phyloP scores from a whole-genome alignment of 2,797 vertebrate species.

The Rachycentron canadum region DNA sequence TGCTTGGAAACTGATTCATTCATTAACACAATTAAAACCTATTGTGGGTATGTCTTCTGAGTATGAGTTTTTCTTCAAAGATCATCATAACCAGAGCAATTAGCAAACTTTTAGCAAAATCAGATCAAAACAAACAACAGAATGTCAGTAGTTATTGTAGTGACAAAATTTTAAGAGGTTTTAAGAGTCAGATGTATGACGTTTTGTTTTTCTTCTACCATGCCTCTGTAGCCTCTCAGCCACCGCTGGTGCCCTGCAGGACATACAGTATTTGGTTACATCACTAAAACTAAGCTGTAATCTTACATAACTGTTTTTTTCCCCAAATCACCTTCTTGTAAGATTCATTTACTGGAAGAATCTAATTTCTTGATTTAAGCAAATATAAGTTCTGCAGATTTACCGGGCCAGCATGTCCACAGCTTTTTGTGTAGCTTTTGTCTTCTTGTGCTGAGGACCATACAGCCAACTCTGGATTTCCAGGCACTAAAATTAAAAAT shows the following conservation, averaged over 20 bases:
- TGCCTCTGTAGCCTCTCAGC: slow-evolving; percentile 56
- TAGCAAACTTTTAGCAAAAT: slow-evolving; percentile 1
- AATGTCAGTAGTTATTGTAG: slow-evolving; percentile 14
- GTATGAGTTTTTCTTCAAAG: slow-evolving; percentile 60
- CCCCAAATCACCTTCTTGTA: neutral
- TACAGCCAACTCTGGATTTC: slow-evolving; percentile 82
- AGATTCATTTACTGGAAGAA: too few relatives aligned
- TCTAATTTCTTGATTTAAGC: too few relatives aligned
- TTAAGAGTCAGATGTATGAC: slow-evolving; percentile 61
- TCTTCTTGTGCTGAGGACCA: slow-evolving; percentile 82
- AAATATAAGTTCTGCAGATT: slow-evolving; percentile 46
- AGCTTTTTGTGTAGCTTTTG: slow-evolving; percentile 79
- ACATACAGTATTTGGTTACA: slow-evolving; percentile 6
- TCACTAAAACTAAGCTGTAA: slow-evolving; percentile 14
- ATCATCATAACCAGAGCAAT: neutral
- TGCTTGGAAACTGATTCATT: slow-evolving; percentile 54
- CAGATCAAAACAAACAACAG: neutral
- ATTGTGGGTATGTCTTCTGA: slow-evolving; percentile 42
- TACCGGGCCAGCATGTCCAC: slow-evolving; percentile 83
- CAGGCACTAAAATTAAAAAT: slow-evolving; percentile 77
- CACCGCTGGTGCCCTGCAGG: slow-evolving; percentile 76
- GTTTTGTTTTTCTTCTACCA: slow-evolving; percentile 62
- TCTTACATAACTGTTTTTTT: neutral
- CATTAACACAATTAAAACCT: slow-evolving; percentile 68
- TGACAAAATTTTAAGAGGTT: slow-evolving; percentile 15